These are phyloP conservation scores for Rhinoderma darwinii DNA, from an alignment of 2,113 vertebrate genomes.

Conservation along the genomic window DNA sequence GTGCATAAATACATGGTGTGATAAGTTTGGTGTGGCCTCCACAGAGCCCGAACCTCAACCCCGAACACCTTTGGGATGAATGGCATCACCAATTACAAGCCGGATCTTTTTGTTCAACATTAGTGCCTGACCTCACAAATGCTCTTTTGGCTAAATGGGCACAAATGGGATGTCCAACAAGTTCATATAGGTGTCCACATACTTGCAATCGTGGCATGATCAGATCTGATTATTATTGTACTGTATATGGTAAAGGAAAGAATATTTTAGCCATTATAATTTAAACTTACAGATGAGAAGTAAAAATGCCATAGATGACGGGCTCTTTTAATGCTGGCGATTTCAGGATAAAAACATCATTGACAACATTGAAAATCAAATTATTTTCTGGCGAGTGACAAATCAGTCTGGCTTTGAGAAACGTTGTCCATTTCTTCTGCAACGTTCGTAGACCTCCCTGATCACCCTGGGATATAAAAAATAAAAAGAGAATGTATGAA, in stretches of 20 bases:
- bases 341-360: constrained; percentile 88
- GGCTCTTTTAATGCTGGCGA: constrained; percentile 78
- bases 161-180: too few relatives aligned
- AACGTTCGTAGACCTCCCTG: constrained; percentile 90
- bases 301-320: constrained; percentile 91
- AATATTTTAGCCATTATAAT: not conserved
- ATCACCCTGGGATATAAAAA: constrained; percentile 79
- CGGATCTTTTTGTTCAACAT: too few relatives aligned
- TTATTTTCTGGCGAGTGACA: constrained; percentile 91
- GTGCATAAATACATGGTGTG: too few relatives aligned
- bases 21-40: too few relatives aligned
- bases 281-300: constrained; percentile 88
- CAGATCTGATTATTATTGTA: not conserved
- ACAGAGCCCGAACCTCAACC: too few relatives aligned
- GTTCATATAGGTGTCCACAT: too few relatives aligned
- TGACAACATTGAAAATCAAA: constrained; percentile 95
- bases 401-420: constrained; percentile 93
- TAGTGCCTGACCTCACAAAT: too few relatives aligned
- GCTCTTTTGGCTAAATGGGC: too few relatives aligned
- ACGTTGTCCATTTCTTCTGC: constrained; percentile 98
- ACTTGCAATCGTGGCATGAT: not conserved
- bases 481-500: not conserved
- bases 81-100: too few relatives aligned
- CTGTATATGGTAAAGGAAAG: not conserved
- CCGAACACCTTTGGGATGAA: too few relatives aligned